Percentiles rank a stretch among this genome's conserved stretches.
Conservation (phyloP, 92 coral and sea anemone species). For the Chrysogorgia sp. region DNA sequence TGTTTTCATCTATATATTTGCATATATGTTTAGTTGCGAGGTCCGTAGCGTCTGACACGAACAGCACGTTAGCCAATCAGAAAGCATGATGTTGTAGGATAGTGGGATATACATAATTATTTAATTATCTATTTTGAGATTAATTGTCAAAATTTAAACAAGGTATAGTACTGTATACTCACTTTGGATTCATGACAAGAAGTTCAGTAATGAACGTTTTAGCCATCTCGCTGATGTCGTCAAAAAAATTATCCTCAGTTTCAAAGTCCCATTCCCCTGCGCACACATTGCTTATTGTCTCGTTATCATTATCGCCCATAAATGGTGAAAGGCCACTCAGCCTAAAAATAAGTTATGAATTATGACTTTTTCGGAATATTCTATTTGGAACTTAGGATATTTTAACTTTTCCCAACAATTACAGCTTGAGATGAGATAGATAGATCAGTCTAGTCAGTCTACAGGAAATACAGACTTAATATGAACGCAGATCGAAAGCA, state of each 20-base stretch:
- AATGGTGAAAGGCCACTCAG: conserved; percentile 97
- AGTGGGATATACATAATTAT: too few species aligned
- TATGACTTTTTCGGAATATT: neutral
- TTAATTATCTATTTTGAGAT: too few species aligned
- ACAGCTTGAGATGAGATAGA: too few species aligned
- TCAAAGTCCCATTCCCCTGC: conserved; percentile 97
- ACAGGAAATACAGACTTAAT: too few species aligned
- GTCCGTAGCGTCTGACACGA: too few species aligned
- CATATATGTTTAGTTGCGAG: too few species aligned
- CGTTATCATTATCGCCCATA: conserved; percentile 98
- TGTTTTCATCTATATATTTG: too few species aligned
- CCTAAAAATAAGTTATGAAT: conserved; percentile 43
- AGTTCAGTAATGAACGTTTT: conserved; percentile 85
- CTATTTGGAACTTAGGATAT: neutral
- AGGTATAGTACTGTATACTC: conserved; percentile 30
- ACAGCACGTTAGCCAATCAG: too few species aligned
- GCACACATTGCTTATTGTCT: conserved; percentile 92
- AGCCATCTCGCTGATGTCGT: conserved; percentile 87
- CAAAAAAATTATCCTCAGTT: conserved; percentile 80
- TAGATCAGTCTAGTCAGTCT: too few species aligned
- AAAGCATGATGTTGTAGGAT: too few species aligned
- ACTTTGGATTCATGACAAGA: conserved; percentile 77
- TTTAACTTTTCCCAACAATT: too few species aligned
- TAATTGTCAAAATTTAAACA: neutral
- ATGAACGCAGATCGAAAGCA: too few species aligned